These are phyloP conservation scores for Drosophila paracracens DNA, from an alignment of 2,888 invertebrate genomes.

Conservation along the genomic window DNA sequence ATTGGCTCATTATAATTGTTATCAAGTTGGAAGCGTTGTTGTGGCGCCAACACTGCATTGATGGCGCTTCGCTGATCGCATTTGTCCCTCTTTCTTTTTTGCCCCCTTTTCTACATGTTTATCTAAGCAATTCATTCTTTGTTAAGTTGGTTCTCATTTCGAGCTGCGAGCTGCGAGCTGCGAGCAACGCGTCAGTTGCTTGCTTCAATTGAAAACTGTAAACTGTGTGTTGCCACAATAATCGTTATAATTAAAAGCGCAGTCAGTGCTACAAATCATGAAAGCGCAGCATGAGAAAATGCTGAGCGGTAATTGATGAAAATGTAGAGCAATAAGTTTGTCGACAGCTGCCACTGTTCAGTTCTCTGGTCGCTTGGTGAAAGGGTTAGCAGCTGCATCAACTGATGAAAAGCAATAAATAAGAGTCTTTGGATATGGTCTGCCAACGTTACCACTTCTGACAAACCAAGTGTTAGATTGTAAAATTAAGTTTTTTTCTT, in stretches of 20 bases:
- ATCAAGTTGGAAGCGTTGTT: conserved; percentile 18
- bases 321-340: conserved; percentile 65
- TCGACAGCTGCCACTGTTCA: conserved; percentile 40
- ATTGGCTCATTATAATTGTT: conserved; percentile 52
- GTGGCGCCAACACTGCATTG: conserved; percentile 13
- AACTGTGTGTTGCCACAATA: conserved; percentile 71
- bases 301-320: conserved; percentile 57
- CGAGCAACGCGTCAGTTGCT: conserved; percentile 29
- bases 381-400: conserved; percentile 53
- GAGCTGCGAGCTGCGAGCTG: conserved; percentile 27
- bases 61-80: conserved; percentile 6
- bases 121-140: conserved; percentile 60
- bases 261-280: conserved; percentile 65
- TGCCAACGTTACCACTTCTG: conserved; percentile 16
- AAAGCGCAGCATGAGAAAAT: conserved; percentile 30
- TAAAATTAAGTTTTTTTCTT: background rate
- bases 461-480: background rate
- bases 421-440: conserved; percentile 15
- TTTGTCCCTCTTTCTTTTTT: background rate
- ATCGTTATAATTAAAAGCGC: conserved; percentile 75
- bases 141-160: conserved; percentile 56
- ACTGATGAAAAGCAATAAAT: conserved; percentile 57
- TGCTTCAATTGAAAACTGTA: conserved; percentile 68
- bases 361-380: conserved; percentile 43
- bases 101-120: conserved; percentile 31